Evolutionary conservation across 1,140 invertebrate genomes (phyloP), one percentile per base, ranked within the genome.

Genomic region (Diuraphis noxia): DNA sequence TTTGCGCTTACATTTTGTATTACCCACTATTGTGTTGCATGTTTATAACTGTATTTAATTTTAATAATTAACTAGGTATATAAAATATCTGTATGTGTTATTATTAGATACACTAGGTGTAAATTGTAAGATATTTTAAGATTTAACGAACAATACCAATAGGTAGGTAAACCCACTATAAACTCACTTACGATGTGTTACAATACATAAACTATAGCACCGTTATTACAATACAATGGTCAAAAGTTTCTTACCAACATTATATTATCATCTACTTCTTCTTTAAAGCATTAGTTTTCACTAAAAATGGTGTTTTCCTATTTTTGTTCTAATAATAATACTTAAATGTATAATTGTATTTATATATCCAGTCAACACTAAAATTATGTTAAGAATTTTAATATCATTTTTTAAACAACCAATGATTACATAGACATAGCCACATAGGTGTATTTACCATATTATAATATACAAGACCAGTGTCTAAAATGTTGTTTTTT

Each of bases 21-120:
- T 38, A 72, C 87, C 88, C 72, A 79, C 88, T 46, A 90, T 21
- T 72, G 30, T 43, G 56, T 79, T 77, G 72, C 72, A 79, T 90
- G 88, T 25, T 63, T 90, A 77, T 90, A 79, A 89, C 77, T 72
- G 63, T 25, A 89, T 89, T 43, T 21, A 38, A 89, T 89, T 43
- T 21, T 41, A 72, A 56, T 34, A 46, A 46, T 38, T 86, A 86
- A 30, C 23, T 34, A 41, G 23, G 8, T 84, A 49, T 40, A 87
- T 56, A 56, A 34, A 34, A 36, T 86, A 86, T 49, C 25, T 49
- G 30, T 9, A 34, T 19, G 34, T 86, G n/a, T 86, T 23, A 49
- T 38, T 81, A 81, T 81, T 81, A 81, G 38, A 9, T 13, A 72
- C 13, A 72, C 56, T 72, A 72, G n/a, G 30, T 19, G 34, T 72